These are phyloP conservation scores for Drosophila subpulchrella DNA, from an alignment of 1,140 invertebrate genomes.

Conservation along the genomic window DNA sequence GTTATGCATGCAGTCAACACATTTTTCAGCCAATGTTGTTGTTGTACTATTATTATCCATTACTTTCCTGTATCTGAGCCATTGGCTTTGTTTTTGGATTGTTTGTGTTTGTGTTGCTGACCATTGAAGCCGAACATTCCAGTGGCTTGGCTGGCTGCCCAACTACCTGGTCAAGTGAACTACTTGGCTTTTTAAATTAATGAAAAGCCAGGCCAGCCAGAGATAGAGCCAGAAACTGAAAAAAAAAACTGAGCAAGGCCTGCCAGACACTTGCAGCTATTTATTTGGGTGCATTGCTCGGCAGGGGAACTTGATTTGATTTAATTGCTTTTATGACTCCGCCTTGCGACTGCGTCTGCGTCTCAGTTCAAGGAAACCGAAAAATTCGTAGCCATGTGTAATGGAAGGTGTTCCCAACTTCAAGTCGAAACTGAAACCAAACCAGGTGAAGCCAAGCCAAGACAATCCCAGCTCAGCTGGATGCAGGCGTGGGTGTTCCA, in stretches of 20 bases:
- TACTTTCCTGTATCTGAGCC: constrained; percentile 48
- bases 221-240: not conserved
- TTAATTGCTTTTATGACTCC: constrained; percentile 73
- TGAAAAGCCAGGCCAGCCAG: constrained; percentile 25
- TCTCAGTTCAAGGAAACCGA: constrained; percentile 70
- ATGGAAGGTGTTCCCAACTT: constrained; percentile 37
- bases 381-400: constrained; percentile 24
- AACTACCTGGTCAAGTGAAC: constrained; percentile 81
- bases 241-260: constrained; percentile 19
- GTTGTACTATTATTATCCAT: constrained; percentile 42
- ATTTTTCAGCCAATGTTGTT: constrained; percentile 23
- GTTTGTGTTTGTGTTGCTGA: constrained; percentile 29
- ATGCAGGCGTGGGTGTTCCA: constrained; percentile 30
- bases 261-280: constrained; percentile 48
- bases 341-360: constrained; percentile 26
- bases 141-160: constrained; percentile 71
- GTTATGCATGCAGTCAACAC: constrained; percentile 57
- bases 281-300: constrained; percentile 43
- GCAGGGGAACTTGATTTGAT: constrained; percentile 75
- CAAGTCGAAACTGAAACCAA: constrained; percentile 1
- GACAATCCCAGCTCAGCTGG: constrained; percentile 28
- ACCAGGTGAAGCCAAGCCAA: constrained; percentile 23
- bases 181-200: constrained; percentile 62
- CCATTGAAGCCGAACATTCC: constrained; percentile 74
- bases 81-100: constrained; percentile 29